These are phyloP conservation scores for Tribolium madens DNA, from an alignment of 1,140 invertebrate genomes.

Conservation along the genomic window DNA sequence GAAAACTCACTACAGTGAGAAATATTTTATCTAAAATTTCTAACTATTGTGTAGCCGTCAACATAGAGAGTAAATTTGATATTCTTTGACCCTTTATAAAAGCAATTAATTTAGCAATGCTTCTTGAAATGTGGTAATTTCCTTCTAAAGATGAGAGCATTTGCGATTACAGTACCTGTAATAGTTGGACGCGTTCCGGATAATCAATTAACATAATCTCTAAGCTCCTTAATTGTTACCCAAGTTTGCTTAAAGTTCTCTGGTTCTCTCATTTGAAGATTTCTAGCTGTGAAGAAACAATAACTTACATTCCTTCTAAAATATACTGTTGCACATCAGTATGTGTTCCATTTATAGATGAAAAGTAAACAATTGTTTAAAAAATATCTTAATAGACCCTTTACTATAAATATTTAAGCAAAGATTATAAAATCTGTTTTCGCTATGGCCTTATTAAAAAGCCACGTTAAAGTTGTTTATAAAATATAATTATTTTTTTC, in stretches of 20 bases:
- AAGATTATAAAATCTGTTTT: neutral
- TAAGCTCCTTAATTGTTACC: neutral
- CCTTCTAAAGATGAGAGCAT: neutral
- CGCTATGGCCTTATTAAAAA: neutral
- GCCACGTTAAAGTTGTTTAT: neutral
- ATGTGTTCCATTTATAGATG: no score
- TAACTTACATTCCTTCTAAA: neutral
- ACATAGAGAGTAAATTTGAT: neutral
- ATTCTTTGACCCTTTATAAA: neutral
- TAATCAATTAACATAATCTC: neutral
- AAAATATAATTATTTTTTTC: neutral
- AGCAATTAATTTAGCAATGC: neutral
- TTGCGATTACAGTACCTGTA: neutral
- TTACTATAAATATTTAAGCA: no score
- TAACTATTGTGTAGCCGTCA: no score
- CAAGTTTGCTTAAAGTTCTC: neutral
- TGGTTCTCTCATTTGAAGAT: neutral
- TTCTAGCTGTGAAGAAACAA: neutral
- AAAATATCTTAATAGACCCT: no score
- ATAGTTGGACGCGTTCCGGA: neutral
- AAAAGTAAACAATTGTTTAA: no score
- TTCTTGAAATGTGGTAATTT: neutral
- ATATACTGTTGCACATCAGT: no score
- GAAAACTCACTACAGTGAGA: neutral
- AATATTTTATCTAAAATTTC: neutral